phyloP scores from a whole-genome alignment of 2,797 vertebrate species.

The Adelosebastes latens region DNA sequence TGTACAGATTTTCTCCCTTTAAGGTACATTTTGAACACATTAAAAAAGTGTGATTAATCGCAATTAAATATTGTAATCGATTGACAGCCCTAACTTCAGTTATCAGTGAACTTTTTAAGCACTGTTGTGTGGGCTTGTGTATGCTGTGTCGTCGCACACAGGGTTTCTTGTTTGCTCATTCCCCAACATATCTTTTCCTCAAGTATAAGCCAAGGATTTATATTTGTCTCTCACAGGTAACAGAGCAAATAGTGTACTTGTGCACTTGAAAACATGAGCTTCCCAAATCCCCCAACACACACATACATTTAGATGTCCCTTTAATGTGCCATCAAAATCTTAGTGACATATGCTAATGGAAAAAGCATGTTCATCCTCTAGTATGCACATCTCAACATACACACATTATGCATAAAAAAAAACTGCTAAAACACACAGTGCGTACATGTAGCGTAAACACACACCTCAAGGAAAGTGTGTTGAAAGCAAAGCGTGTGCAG shows the following conservation, averaged over 20 bases:
- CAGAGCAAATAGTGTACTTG: not conserved
- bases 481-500: conserved; percentile 46
- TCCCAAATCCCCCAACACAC: not conserved
- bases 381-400: not conserved
- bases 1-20: too few species aligned
- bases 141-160: not conserved
- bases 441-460: conserved; percentile 22
- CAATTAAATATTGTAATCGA: too few species aligned
- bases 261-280: not conserved
- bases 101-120: not conserved
- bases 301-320: not conserved
- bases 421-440: not conserved
- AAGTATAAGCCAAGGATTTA: not conserved
- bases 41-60: too few species aligned
- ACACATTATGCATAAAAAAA: not conserved
- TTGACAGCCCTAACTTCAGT: not conserved
- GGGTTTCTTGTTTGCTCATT: not conserved
- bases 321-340: not conserved
- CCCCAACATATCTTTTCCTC: not conserved
- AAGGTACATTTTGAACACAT: too few species aligned
- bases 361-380: not conserved
- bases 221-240: not conserved
- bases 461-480: conserved; percentile 34
- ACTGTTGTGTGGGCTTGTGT: not conserved
- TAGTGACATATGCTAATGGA: not conserved